Evolutionary conservation across 1,140 invertebrate species (phyloP).

Genomic region (Listronotus bonariensis): DNA sequence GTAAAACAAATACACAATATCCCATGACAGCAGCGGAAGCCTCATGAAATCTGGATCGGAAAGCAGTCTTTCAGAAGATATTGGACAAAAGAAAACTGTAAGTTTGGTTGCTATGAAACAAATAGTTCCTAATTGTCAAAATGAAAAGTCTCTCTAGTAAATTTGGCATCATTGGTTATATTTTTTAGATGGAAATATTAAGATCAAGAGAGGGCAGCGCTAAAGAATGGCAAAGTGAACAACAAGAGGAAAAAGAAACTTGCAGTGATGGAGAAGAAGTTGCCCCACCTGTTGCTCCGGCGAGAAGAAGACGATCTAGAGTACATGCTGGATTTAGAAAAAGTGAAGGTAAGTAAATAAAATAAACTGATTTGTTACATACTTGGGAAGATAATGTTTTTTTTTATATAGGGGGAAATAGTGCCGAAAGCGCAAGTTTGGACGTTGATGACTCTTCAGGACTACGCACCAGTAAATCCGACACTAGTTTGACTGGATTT

Average conservation of each 20-base stretch:
- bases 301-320: constrained; percentile 62
- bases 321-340: constrained; percentile 70
- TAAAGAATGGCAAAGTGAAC: constrained; percentile 70
- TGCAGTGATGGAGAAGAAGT: constrained; percentile 65
- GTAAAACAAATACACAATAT: constrained; percentile 84
- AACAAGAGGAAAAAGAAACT: constrained; percentile 72
- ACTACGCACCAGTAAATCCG: constrained; percentile 82
- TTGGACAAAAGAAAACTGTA: constrained; percentile 14
- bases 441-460: constrained; percentile 53
- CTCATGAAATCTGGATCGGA: constrained; percentile 82
- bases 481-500: constrained; percentile 89
- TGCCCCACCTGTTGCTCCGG: constrained; percentile 52
- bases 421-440: constrained; percentile 50
- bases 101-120: constrained; percentile 4
- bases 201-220: constrained; percentile 62
- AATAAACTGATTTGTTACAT: too few species aligned
- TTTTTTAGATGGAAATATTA: constrained; percentile 21
- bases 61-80: constrained; percentile 80
- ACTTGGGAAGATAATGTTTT: too few species aligned
- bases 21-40: constrained; percentile 65
- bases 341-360: constrained; percentile 62
- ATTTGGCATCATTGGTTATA: background rate
- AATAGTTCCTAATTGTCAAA: too few species aligned
- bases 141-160: too few species aligned
- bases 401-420: constrained; percentile 47